Evolutionary conservation across 2,797 vertebrate genomes (phyloP).

Genomic region (Pampus argenteus): DNA sequence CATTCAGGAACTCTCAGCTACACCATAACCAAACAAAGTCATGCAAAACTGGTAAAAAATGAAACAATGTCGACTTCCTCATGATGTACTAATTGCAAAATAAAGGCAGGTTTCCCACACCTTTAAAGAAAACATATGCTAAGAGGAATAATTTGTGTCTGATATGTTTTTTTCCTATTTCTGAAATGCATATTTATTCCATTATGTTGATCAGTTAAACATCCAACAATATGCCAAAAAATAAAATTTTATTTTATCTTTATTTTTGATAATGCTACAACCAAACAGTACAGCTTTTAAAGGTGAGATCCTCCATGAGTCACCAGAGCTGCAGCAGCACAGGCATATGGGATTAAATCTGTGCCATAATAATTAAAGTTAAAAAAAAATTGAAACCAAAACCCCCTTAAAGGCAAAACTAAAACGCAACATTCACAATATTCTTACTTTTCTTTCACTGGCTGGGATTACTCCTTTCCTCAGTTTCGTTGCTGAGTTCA

Average conservation of each 20-base stretch:
- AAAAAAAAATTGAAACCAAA: too few relatives aligned
- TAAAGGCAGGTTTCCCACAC: neutral
- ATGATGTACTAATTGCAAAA: neutral
- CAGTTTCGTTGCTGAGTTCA: too few relatives aligned
- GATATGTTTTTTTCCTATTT: neutral
- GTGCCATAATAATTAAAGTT: too few relatives aligned
- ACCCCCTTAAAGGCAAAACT: too few relatives aligned
- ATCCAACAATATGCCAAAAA: too few relatives aligned
- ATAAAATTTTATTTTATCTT: too few relatives aligned
- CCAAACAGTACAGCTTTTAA: neutral
- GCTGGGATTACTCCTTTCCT: too few relatives aligned
- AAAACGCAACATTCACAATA: too few relatives aligned
- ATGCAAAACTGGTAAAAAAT: constrained; percentile 44
- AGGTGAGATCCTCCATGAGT: constrained; percentile 54
- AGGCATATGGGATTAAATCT: constrained; percentile 1
- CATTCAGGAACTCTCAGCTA: constrained; percentile 65
- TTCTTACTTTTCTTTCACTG: too few relatives aligned
- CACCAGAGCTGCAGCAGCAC: constrained; percentile 64
- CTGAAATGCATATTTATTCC: neutral
- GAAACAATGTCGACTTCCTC: constrained; percentile 13
- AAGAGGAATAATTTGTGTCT: neutral
- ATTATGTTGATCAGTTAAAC: too few relatives aligned
- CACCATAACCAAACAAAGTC: constrained; percentile 55
- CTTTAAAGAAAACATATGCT: neutral
- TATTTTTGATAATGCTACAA: neutral